Percentiles rank a stretch among this genome's conserved stretches.
These are phyloP conservation scores for Poecilia picta DNA, from an alignment of 2,797 vertebrate species.

Conservation along the genomic window DNA sequence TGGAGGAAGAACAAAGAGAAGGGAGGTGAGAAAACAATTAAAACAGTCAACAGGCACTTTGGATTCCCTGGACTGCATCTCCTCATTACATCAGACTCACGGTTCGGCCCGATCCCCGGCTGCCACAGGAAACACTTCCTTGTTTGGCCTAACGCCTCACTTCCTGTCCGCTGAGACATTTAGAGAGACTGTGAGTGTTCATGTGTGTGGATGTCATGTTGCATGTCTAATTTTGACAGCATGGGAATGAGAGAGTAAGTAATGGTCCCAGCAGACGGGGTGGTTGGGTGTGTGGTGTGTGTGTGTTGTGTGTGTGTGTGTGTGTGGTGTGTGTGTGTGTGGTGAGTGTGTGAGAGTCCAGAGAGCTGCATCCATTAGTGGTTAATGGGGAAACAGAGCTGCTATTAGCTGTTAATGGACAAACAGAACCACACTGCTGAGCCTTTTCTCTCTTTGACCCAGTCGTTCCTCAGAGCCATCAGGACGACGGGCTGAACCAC, in stretches of 20 bases:
- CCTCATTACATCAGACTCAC: constrained; percentile 60
- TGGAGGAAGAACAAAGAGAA: constrained; percentile 17
- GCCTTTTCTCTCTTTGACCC: constrained; percentile 14
- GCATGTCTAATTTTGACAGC: constrained; percentile 75
- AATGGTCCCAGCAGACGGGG: constrained; percentile 66
- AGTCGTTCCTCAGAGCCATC: not conserved
- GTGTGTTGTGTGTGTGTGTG: constrained; percentile 46
- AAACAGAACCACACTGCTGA: constrained; percentile 58
- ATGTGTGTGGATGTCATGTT: constrained; percentile 60
- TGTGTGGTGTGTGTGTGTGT: constrained; percentile 1
- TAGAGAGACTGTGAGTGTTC: constrained; percentile 40
- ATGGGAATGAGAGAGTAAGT: constrained; percentile 77
- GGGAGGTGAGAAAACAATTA: constrained; percentile 68
- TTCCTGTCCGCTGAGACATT: constrained; percentile 68
- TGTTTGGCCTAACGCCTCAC: constrained; percentile 68
- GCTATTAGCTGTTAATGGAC: constrained; percentile 79
- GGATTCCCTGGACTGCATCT: constrained; percentile 63
- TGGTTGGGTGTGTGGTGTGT: not conserved
- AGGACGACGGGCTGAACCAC: not conserved
- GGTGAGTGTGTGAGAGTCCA: constrained; percentile 51
- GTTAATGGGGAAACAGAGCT: constrained; percentile 74
- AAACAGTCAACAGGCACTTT: constrained; percentile 75
- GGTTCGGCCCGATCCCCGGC: constrained; percentile 57
- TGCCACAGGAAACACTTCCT: constrained; percentile 74
- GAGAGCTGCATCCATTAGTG: constrained; percentile 76